Percentiles rank a stretch among this genome's conserved stretches.
These are phyloP conservation scores for Phylloscopus trochilus DNA, from an alignment of 2,113 vertebrate species.

Conservation along the genomic window DNA sequence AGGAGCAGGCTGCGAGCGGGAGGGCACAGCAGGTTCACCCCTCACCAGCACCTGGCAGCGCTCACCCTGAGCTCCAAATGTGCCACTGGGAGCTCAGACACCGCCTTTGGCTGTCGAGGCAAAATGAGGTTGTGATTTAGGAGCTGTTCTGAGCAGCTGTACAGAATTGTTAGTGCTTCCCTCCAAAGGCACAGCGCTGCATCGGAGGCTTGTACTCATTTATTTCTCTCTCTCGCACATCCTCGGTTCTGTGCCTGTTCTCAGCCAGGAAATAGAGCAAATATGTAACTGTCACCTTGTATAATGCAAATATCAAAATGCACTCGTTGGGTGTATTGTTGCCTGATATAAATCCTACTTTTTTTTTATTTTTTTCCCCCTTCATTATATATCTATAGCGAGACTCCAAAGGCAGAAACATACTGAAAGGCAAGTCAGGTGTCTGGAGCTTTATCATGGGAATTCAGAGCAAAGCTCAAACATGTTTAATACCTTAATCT, in stretches of 20 bases:
- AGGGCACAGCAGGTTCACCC: background rate
- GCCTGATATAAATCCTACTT: background rate
- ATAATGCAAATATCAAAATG: background rate
- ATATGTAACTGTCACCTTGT: background rate
- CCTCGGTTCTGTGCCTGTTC: background rate
- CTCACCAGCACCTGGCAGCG: background rate
- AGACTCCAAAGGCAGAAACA: background rate
- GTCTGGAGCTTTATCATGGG: background rate
- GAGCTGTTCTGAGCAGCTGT: background rate
- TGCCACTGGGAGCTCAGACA: background rate
- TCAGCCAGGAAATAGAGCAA: background rate
- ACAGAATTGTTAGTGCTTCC: background rate
- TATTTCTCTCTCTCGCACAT: background rate
- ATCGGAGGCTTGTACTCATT: background rate
- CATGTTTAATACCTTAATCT: background rate
- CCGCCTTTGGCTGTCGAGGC: background rate
- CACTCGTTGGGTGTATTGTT: background rate
- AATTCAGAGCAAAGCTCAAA: background rate
- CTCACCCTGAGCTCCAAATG: background rate
- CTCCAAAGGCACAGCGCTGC: background rate
- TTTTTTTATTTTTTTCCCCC: background rate
- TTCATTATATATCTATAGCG: background rate
- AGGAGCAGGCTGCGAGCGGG: background rate
- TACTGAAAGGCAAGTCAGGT: background rate
- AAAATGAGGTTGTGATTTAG: slow-evolving; percentile 12